Conservation (phyloP, 2,888 invertebrate genomes). For the Thelaira solivaga region DNA sequence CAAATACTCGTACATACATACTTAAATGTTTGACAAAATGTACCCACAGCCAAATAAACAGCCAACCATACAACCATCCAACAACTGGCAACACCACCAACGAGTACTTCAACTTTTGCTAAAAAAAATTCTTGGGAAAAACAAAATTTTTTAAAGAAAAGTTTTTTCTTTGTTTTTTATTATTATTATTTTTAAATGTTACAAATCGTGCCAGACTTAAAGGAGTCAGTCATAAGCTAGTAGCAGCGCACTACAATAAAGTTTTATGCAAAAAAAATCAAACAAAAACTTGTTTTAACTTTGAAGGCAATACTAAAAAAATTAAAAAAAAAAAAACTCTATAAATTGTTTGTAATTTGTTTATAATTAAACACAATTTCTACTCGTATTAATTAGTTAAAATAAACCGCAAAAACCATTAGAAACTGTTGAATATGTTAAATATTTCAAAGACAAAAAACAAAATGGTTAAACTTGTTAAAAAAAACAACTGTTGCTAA, state of each 20-base stretch:
- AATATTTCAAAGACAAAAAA: background rate
- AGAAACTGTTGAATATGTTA: constrained; percentile 31
- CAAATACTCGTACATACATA: background rate
- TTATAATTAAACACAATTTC: constrained; percentile 44
- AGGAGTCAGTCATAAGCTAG: constrained; percentile 24
- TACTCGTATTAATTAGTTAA: constrained; percentile 48
- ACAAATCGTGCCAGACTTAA: constrained; percentile 43
- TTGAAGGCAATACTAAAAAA: background rate
- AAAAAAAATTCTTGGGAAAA: constrained; percentile 41
- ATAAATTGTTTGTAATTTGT: constrained; percentile 42
- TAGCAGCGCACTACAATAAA: background rate
- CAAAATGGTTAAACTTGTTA: background rate
- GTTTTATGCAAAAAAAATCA: background rate
- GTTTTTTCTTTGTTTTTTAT: background rate
- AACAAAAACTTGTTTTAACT: constrained; percentile 18
- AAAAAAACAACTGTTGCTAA: constrained; percentile 16
- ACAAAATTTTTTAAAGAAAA: background rate
- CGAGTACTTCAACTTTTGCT: background rate
- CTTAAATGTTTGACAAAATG: constrained; percentile 49
- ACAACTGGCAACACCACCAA: constrained; percentile 6
- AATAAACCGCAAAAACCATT: constrained; percentile 52
- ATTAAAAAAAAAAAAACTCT: background rate
- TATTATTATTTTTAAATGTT: no score
- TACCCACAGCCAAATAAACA: background rate
- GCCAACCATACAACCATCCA: background rate